These are phyloP conservation scores for Julus scandinavius DNA, from an alignment of 2,888 invertebrate species.

Conservation along the genomic window DNA sequence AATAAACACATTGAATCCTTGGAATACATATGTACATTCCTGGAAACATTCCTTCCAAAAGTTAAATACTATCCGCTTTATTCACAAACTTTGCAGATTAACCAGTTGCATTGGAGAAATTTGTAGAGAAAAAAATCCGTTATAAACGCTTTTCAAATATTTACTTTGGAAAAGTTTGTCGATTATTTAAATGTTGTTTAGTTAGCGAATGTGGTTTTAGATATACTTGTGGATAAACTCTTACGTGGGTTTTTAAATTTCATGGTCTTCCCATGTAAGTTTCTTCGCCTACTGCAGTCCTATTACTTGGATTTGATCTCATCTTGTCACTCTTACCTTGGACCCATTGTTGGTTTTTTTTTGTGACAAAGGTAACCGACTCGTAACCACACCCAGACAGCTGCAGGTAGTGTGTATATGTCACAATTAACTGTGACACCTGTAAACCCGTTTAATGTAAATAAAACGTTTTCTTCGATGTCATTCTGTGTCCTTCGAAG, in stretches of 20 bases:
- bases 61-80: too few relatives aligned
- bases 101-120: too few relatives aligned
- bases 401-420: constrained; percentile 33
- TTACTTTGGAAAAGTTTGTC: background rate
- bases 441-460: constrained; percentile 33
- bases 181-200: background rate
- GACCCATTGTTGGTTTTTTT: constrained; percentile 33
- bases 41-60: too few relatives aligned
- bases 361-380: background rate
- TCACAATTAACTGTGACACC: constrained; percentile 33
- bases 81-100: too few relatives aligned
- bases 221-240: background rate
- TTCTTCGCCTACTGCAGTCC: background rate
- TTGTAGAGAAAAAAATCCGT: too few relatives aligned
- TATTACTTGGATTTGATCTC: background rate
- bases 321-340: constrained; percentile 19
- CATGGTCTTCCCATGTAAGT: constrained; percentile 5
- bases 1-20: too few relatives aligned
- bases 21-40: too few relatives aligned
- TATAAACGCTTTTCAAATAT: background rate
- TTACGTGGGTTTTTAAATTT: background rate
- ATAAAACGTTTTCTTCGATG: constrained; percentile 10
- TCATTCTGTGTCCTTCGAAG: constrained; percentile 19
- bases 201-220: background rate
- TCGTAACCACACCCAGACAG: constrained; percentile 33